These are phyloP conservation scores for Drosophila mauritiana DNA, from an alignment of 1,140 invertebrate genomes.

Conservation along the genomic window DNA sequence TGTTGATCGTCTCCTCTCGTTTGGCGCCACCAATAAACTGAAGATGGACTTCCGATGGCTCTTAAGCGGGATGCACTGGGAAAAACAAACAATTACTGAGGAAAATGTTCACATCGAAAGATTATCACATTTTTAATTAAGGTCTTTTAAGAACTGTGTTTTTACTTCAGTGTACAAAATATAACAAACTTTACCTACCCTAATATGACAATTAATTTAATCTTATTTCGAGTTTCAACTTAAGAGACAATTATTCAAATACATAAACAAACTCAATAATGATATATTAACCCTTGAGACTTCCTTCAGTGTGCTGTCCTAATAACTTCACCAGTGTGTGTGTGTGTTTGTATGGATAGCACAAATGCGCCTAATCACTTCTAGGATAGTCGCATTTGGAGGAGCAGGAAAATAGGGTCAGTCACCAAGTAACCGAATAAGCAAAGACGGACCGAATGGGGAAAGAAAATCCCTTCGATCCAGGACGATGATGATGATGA, in stretches of 20 bases:
- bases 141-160: neutral
- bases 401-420: slow-evolving; percentile 31
- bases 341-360: slow-evolving; percentile 31
- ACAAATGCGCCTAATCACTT: slow-evolving; percentile 78
- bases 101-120: neutral
- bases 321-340: slow-evolving; percentile 23
- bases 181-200: too few relatives aligned
- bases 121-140: neutral
- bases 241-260: neutral
- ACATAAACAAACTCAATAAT: neutral
- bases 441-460: slow-evolving; percentile 18
- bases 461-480: slow-evolving; percentile 12
- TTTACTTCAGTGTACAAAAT: too few relatives aligned
- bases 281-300: neutral
- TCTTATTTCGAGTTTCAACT: neutral
- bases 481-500: slow-evolving; percentile 15
- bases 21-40: slow-evolving; percentile 75
- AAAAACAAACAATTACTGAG: neutral
- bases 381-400: slow-evolving; percentile 21
- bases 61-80: slow-evolving; percentile 22
- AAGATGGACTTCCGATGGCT: slow-evolving; percentile 70
- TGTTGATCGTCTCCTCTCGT: slow-evolving; percentile 27
- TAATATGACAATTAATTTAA: neutral
- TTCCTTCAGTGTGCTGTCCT: slow-evolving; percentile 28
- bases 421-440: slow-evolving; percentile 60